A percentile compares a stretch with the other conserved stretches of the same genome.
These are phyloP conservation scores for Pseudanteris insignis DNA, from an alignment of 2,888 invertebrate genomes.

Conservation along the genomic window DNA sequence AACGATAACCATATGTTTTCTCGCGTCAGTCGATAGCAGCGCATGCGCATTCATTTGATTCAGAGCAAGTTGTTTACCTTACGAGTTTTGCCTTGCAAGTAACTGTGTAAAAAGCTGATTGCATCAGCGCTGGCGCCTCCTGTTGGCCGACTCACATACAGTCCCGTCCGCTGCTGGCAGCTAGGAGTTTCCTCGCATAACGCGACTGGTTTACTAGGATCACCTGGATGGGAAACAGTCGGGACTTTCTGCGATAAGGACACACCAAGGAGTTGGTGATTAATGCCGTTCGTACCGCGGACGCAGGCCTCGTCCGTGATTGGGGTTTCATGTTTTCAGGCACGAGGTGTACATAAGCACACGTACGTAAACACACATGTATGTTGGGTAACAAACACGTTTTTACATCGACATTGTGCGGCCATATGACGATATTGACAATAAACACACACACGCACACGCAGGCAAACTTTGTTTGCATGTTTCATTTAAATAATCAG, in stretches of 20 bases:
- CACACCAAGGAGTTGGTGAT: constrained; percentile 12
- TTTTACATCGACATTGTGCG: constrained; percentile 32
- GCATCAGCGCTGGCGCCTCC: constrained; percentile 80
- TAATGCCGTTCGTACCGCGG: constrained; percentile 25
- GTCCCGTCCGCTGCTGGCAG: constrained; percentile 92
- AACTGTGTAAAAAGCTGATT: constrained; percentile 75
- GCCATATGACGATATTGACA: constrained; percentile 35
- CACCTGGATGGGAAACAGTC: constrained; percentile 27
- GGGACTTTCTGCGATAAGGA: constrained; percentile 24
- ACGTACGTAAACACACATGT: constrained; percentile 6
- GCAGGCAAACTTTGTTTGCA: constrained; percentile 45
- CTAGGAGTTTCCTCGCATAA: constrained; percentile 77
- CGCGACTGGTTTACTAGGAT: constrained; percentile 32
- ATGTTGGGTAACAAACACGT: constrained; percentile 16
- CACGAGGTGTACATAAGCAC: constrained; percentile 14
- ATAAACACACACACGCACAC: too few relatives aligned
- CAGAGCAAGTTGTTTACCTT: constrained; percentile 74
- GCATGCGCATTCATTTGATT: constrained; percentile 5
- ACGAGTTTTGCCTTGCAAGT: constrained; percentile 73
- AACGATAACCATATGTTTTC: too few relatives aligned
- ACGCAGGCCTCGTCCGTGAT: constrained; percentile 10
- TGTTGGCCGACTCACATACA: constrained; percentile 90
- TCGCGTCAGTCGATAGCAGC: too few relatives aligned
- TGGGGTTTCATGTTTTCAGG: constrained; percentile 7
- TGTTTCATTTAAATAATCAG: constrained; percentile 50